Conservation (phyloP, 2,888 invertebrate species). For the Drosophila picticornis region DNA sequence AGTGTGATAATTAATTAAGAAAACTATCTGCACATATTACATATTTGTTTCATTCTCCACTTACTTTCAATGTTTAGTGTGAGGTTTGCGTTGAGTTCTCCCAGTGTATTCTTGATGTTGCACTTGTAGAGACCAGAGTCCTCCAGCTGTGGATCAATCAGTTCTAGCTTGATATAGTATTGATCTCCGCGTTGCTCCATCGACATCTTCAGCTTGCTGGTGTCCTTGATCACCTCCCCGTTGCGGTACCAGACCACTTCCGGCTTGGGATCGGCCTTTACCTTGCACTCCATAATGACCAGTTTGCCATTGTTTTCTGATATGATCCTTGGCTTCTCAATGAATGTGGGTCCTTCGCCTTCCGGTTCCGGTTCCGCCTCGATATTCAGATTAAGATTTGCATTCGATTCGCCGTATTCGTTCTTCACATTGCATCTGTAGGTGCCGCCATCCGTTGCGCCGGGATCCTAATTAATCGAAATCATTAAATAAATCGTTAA, state of each 20-base stretch:
- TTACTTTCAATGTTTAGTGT: constrained; percentile 99
- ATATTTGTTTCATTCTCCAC: constrained; percentile 75
- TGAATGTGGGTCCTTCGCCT: constrained; percentile 97
- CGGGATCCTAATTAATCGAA: constrained; percentile 88
- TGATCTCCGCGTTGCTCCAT: constrained; percentile 92
- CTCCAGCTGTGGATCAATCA: constrained; percentile 95
- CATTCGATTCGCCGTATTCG: constrained; percentile 98
- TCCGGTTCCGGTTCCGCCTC: constrained; percentile 98
- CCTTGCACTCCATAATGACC: constrained; percentile 95
- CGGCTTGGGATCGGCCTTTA: constrained; percentile 93
- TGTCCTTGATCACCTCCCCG: constrained; percentile 91
- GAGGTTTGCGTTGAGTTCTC: constrained; percentile 98
- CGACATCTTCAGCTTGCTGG: constrained; percentile 91
- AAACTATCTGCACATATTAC: background rate
- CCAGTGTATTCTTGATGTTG: constrained; percentile 97
- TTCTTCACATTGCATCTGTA: constrained; percentile 98
- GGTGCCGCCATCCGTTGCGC: constrained; percentile 92
- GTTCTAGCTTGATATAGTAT: constrained; percentile 94
- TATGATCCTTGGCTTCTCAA: constrained; percentile 94
- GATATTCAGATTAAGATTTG: constrained; percentile 98
- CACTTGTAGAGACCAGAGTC: constrained; percentile 99
- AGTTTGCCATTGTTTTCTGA: constrained; percentile 93
- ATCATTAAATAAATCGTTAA: background rate
- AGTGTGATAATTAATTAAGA: background rate
- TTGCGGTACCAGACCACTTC: constrained; percentile 94